phyloP scores from a whole-genome alignment of 2,888 invertebrate genomes.

The Phrixothrix hirtus region DNA sequence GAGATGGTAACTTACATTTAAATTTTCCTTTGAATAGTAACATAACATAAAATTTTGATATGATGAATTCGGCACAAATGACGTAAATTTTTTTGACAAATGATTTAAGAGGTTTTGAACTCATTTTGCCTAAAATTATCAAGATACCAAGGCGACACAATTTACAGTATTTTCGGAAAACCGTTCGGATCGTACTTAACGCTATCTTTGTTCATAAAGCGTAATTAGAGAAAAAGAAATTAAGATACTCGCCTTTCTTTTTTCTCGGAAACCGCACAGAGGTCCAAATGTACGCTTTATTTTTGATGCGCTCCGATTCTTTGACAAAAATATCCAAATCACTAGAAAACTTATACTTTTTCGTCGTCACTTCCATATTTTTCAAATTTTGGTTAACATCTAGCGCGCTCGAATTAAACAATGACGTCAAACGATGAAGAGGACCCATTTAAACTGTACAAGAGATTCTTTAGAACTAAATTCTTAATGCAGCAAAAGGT shows the following conservation, averaged over 20 bases:
- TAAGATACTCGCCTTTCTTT: conserved; percentile 49
- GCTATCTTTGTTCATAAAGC: too few relatives aligned
- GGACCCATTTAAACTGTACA: conserved; percentile 59
- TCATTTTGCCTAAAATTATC: too few relatives aligned
- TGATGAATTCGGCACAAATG: conserved; percentile 1
- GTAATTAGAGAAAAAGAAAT: background rate
- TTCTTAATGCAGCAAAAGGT: conserved; percentile 5
- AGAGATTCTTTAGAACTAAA: conserved; percentile 13
- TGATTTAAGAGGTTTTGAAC: too few relatives aligned
- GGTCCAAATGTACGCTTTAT: conserved; percentile 60
- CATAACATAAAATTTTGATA: conserved; percentile 6
- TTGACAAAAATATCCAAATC: conserved; percentile 57
- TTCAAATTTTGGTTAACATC: conserved; percentile 58
- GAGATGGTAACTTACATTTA: conserved; percentile 2
- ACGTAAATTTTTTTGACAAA: background rate
- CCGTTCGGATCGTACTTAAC: background rate
- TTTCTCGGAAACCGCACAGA: conserved; percentile 59
- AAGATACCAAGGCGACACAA: background rate
- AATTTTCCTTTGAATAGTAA: background rate
- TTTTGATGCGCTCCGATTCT: conserved; percentile 55
- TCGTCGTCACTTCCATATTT: conserved; percentile 52
- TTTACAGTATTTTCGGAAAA: background rate
- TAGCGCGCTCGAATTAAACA: conserved; percentile 60
- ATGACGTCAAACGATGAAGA: conserved; percentile 64
- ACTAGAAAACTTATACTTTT: conserved; percentile 62